phyloP scores from a whole-genome alignment of 1,140 invertebrate genomes.

The Trinorchestia longiramus region DNA sequence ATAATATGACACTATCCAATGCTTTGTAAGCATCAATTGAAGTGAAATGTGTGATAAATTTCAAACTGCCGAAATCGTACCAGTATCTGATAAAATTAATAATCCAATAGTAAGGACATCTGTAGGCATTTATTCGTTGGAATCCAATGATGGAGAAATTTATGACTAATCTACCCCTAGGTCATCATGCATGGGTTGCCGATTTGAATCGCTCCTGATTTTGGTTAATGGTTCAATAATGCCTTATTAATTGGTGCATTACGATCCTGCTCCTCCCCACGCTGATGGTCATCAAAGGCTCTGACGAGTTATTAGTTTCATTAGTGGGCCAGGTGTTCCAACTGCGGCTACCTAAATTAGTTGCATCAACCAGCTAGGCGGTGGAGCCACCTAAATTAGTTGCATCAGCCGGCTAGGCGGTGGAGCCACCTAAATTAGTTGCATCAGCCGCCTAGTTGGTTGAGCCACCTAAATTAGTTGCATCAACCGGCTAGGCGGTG shows the following conservation, averaged over 20 bases:
- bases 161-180: neutral
- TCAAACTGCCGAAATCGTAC: neutral
- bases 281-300: neutral
- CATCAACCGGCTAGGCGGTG: too few species aligned
- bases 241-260: neutral
- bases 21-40: neutral
- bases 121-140: neutral
- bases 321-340: neutral
- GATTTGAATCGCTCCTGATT: neutral
- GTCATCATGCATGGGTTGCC: neutral
- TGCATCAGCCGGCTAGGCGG: neutral
- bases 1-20: neutral
- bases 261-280: neutral
- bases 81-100: neutral
- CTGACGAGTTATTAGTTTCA: neutral
- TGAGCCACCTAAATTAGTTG: too few species aligned
- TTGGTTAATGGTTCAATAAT: neutral
- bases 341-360: too few species aligned
- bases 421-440: too few species aligned
- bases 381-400: too few species aligned
- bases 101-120: neutral
- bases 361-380: too few species aligned
- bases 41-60: neutral
- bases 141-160: neutral
- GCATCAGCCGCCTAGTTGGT: too few species aligned